Percentiles rank a stretch among this genome's conserved stretches.
These are phyloP conservation scores for Pteromalus puparum DNA, from an alignment of 1,140 invertebrate species.

Conservation along the genomic window DNA sequence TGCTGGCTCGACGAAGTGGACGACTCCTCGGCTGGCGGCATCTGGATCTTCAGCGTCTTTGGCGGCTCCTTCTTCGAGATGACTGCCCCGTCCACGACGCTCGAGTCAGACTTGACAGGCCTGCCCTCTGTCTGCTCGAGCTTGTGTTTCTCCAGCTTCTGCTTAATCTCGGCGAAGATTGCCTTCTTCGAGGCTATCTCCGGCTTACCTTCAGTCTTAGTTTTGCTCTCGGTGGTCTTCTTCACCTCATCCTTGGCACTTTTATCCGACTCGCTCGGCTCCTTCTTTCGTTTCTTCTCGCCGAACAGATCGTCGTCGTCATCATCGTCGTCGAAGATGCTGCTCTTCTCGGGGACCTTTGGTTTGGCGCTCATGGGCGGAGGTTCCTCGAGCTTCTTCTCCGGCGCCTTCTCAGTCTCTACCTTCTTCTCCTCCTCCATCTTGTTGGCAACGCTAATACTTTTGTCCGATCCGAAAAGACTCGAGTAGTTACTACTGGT, in stretches of 20 bases:
- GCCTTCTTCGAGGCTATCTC: constrained; percentile 26
- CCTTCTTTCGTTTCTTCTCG: constrained; percentile 32
- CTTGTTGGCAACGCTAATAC: background rate
- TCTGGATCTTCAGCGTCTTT: constrained; percentile 56
- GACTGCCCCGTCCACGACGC: constrained; percentile 38
- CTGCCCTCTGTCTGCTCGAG: constrained; percentile 14
- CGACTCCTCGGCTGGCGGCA: background rate
- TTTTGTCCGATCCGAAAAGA: constrained; percentile 28
- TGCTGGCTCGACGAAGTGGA: background rate
- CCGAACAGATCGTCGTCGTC: constrained; percentile 63
- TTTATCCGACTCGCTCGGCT: background rate
- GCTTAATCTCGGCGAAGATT: constrained; percentile 39
- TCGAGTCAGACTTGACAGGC: background rate
- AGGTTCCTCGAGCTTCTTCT: background rate
- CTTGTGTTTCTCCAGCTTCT: constrained; percentile 44
- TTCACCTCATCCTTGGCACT: background rate
- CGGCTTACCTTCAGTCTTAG: background rate
- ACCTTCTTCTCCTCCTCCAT: constrained; percentile 25
- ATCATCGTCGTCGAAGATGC: constrained; percentile 64
- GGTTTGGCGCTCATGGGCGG: background rate
- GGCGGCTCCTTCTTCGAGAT: constrained; percentile 62
- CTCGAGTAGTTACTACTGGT: constrained; percentile 5
- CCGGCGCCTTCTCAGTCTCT: constrained; percentile 30
- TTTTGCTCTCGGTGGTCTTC: background rate
- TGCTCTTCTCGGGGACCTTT: constrained; percentile 5